Base-by-base conservation (phyloP, 2,888 invertebrate genomes). In the Cheilosia urbana region DNA sequence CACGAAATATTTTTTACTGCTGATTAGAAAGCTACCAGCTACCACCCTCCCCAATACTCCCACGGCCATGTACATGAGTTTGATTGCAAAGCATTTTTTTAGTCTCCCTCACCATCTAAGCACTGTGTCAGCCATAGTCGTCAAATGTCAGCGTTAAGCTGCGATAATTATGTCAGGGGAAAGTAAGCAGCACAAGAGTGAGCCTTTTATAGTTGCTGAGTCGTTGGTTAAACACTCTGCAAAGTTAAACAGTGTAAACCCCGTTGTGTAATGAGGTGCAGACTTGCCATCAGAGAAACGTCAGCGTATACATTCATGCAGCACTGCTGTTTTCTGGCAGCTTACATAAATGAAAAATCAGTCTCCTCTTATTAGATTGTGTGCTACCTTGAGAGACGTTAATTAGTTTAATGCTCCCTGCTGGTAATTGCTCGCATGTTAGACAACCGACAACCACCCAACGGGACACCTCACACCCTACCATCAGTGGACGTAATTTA, bases 141-240 rank as follows among this genome's bases (percentile, higher is more conserved):
- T 30, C 30, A 30, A 30, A 30, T 30, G 80, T 62, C 80, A 60
- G 80, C 80, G 60, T 71, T 76, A 80, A 47, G 60, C 75, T 71
- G 68, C 42, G 75, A 80, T 84, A 80, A 84, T 84, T 71, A 80
- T 80, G 75, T 45, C 69, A 71, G 53, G 45, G 40, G 21, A 72
- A 66, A 2, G 77, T 57, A 69, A 75, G 53, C 42, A 57, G 80
- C 24, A 71, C 45, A 30, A 15, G 40, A 65, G 51, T 37, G 57
- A 42, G 30, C 49, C 78, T 68, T 69, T 80, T 53, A 27, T 27
- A 75, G 65, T 62, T 76, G 58, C 84, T 84, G 84, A 84, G 68
- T 80, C 65, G 73, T 71, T 80, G 65, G 78, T 80, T 76, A 84
- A 84, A 84, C 80, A 80, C 80, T 75, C 55, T 58, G 57, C 68